Conservation (phyloP, 2,113 vertebrate genomes). For the Tichodroma muraria region DNA sequence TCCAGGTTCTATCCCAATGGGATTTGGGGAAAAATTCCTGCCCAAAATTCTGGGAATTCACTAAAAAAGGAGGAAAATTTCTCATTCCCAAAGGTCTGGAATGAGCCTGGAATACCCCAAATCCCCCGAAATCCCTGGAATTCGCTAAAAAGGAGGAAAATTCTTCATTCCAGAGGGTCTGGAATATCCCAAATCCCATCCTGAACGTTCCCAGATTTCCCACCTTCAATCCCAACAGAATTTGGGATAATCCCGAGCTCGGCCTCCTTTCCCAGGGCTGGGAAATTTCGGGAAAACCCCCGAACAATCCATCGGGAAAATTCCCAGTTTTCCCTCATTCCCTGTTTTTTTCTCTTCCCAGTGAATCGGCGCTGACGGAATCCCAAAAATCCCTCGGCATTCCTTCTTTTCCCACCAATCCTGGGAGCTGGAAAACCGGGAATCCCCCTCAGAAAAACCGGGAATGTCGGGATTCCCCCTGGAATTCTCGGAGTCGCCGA, state of each 20-base stretch:
- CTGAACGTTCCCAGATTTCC: background rate
- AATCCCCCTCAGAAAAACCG: background rate
- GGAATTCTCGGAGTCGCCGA: background rate
- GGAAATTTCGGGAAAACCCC: background rate
- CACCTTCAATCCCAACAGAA: background rate
- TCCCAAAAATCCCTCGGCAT: background rate
- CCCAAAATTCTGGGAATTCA: too few species aligned
- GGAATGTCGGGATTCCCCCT: background rate
- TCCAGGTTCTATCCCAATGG: too few species aligned
- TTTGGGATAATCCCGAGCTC: too few species aligned
- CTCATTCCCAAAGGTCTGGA: background rate
- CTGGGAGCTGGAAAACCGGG: background rate
- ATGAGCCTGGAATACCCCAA: too few species aligned
- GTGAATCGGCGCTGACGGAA: background rate
- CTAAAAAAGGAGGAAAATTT: too few species aligned
- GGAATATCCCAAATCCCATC: background rate
- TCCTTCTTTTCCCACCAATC: background rate
- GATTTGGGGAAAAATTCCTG: too few species aligned
- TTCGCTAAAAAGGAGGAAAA: fast-evolving
- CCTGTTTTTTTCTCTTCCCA: background rate
- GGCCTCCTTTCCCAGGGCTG: too few species aligned
- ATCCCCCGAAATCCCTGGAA: background rate
- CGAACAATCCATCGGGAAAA: background rate
- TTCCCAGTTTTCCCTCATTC: background rate
- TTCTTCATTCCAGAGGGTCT: background rate